These are phyloP conservation scores for Drosophila biarmipes DNA, from an alignment of 1,140 invertebrate species.

Conservation along the genomic window DNA sequence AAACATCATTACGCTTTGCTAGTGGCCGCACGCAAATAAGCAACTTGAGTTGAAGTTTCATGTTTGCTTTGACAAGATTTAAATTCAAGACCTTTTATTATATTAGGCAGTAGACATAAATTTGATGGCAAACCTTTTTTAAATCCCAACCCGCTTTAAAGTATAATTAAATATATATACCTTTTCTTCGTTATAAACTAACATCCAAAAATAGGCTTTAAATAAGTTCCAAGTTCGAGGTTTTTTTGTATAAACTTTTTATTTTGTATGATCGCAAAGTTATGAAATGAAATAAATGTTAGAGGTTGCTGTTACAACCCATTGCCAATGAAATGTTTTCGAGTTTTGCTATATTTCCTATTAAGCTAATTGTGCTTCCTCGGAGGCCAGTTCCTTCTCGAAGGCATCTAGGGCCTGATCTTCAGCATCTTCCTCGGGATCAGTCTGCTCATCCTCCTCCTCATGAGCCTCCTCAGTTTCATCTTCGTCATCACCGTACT, in stretches of 20 bases:
- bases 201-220: slow-evolving; percentile 9
- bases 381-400: slow-evolving; percentile 12
- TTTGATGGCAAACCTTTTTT: no score
- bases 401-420: slow-evolving; percentile 15
- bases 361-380: not conserved
- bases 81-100: no score
- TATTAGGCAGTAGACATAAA: no score
- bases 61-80: no score
- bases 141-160: no score
- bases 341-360: slow-evolving; percentile 9
- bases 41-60: not conserved
- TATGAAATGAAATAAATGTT: slow-evolving; percentile 17
- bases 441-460: slow-evolving; percentile 6
- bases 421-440: slow-evolving; percentile 20
- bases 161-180: no score
- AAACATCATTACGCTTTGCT: slow-evolving; percentile 30
- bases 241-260: slow-evolving; percentile 24
- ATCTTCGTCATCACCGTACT: not conserved
- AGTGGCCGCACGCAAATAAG: slow-evolving; percentile 20
- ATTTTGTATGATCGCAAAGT: slow-evolving; percentile 30
- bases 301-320: not conserved
- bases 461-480: not conserved
- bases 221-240: not conserved
- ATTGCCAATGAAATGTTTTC: not conserved
- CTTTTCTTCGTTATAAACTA: not conserved